Evolutionary conservation across 2,888 invertebrate species (phyloP), one percentile per base, ranked within the genome.

Genomic region (Hirtodrosophila cameraria): DNA sequence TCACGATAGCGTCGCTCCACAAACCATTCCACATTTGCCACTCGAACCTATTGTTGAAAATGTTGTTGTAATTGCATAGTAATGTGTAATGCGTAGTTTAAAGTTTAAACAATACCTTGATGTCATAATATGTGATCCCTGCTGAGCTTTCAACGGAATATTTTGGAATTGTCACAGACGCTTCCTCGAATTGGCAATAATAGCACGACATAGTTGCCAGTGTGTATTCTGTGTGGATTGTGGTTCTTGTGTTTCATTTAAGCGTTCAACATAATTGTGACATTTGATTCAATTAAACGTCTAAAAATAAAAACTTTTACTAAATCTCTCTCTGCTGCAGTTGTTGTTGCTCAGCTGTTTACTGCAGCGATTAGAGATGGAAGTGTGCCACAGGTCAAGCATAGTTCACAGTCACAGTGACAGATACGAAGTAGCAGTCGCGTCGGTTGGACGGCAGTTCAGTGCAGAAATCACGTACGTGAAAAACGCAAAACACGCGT

Each of bases 1-100:
- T 98, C 97, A 88, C 94, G 96, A 92, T 97, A 99, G 73, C 98
- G 94, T 12, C 90, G 95, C 80, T 93, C 93, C 6, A 98, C 95
- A 70, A 93, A 93, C 99, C 98, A 99, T 61, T 93, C 92, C 59
- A 95, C 92, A 61, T 93, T 91, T n/a, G 93, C 94, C 15, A 96
- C 93, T 85, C 92, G 93, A n/a, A 79, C 55, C 70, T 70, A 9
- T 39, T 27, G 2, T 39, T 27, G 2, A 7, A 25, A 13, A 13
- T 8, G 11, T 35, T 7, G 2, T 9, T 13, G 1, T 3, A 36
- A n/a, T 11, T 2, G 7, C 2, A 25, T 38, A 28, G n/a, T 31
- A n/a, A 7, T 12, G 12, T 13, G 4, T 20, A 18, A n/a, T 11
- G 15, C 3, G 25, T 42, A 20, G 5, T 4, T 6, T 18, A 15